These are phyloP conservation scores for Dicycla oo DNA, from an alignment of 2,888 invertebrate species.

Conservation along the genomic window DNA sequence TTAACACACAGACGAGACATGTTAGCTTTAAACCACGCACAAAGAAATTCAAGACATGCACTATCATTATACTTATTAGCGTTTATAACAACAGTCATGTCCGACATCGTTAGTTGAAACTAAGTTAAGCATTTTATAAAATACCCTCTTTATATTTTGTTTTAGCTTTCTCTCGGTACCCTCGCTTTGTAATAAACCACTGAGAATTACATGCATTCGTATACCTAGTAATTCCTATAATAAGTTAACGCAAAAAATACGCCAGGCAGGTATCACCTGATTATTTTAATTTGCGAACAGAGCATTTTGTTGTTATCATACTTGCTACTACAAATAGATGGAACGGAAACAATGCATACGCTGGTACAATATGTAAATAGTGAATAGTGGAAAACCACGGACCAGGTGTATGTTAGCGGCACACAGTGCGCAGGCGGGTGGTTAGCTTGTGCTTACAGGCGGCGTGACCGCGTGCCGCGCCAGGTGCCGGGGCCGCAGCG, in stretches of 20 bases:
- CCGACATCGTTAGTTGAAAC: conserved; percentile 55
- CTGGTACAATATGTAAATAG: conserved; percentile 65
- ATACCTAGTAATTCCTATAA: neutral
- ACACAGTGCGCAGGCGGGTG: conserved; percentile 86
- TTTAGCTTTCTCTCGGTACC: conserved; percentile 38
- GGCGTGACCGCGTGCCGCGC: conserved; percentile 89
- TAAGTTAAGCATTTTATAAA: conserved; percentile 29
- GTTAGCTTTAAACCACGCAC: conserved; percentile 79
- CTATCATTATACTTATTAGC: conserved; percentile 75
- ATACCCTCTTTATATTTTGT: conserved; percentile 53
- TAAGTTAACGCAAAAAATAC: conserved; percentile 8
- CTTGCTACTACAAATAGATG: conserved; percentile 38
- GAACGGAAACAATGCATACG: conserved; percentile 53
- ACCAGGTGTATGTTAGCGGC: conserved; percentile 87
- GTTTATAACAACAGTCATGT: conserved; percentile 66
- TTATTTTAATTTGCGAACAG: conserved; percentile 13
- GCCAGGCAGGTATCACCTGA: conserved; percentile 14
- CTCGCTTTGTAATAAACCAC: conserved; percentile 30
- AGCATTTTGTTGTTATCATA: conserved; percentile 57
- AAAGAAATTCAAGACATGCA: conserved; percentile 83
- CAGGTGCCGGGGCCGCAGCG: conserved; percentile 86
- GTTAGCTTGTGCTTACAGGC: conserved; percentile 90
- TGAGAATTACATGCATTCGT: conserved; percentile 64
- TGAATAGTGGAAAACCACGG: conserved; percentile 80
- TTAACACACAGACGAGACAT: conserved; percentile 82